Base-by-base conservation (phyloP, 2,113 vertebrate species). In the Castor canadensis region DNA sequence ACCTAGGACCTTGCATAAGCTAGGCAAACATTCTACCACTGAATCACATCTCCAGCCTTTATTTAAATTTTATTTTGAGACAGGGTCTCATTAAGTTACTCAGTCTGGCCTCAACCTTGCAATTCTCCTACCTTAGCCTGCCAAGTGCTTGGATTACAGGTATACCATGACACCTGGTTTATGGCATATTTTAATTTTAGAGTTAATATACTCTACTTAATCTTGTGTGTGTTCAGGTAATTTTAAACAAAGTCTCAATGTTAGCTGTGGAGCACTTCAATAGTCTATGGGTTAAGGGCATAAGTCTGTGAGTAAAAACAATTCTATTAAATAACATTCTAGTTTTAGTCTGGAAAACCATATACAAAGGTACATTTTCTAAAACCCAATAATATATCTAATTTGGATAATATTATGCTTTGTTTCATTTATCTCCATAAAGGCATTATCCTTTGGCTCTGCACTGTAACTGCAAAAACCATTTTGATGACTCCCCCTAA, bases 161-260 rank as follows among this genome's bases (percentile, higher is more conserved):
- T n/a, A n/a, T 69, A n/a, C 20, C 35, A 62, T 17, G 24, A 43
- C 10, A 22, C 26, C 45, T 19, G 8, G 6, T 32, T 76, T 81
- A 66, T 32, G 12, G 47, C 6, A 52, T 85, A 93, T 80, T 93
- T 94, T 87, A 77, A 81, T 87, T 82, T 96, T 43, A 76, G 3
- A 15, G 45, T 71, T 58, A 92, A 91, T 43, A 89, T 3, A 84
- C 6, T 89, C 13, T 94, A 52, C 72, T 81, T 85, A 92, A 82
- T 12, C 30, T 58, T 93, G 38, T 66, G 11, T 19, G 7, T 76
- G 35, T 71, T 64, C 32, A 88, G 10, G 60, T 95, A 71, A 79
- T 83, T 93, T 95, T 69, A 95, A 82, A 71, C 79, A 89, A 92
- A 62, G 93, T 15, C 30, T 62, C 69, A 92, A 47, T 38, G 6